Conservation (phyloP, 2,888 invertebrate species). For the Lordiphosa andalusiaca region DNA sequence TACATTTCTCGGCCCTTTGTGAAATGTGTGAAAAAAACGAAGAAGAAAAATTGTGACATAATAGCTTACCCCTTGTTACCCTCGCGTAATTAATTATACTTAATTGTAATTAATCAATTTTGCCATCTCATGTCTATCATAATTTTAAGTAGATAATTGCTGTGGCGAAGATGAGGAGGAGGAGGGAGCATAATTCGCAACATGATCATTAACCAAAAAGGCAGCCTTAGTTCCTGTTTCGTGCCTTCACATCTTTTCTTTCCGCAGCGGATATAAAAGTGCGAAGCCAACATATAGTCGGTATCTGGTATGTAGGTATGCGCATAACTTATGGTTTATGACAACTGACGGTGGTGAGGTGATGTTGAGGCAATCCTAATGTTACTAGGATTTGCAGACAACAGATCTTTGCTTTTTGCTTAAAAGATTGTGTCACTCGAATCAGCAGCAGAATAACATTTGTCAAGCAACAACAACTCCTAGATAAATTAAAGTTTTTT, state of each 20-base stretch:
- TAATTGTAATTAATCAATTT: constrained; percentile 50
- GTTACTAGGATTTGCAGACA: too few relatives aligned
- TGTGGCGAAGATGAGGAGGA: constrained; percentile 3
- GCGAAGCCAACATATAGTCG: constrained; percentile 1
- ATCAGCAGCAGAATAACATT: too few relatives aligned
- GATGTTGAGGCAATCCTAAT: too few relatives aligned
- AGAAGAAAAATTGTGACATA: constrained; percentile 23
- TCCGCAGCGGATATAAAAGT: constrained; percentile 9
- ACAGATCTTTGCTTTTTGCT: too few relatives aligned
- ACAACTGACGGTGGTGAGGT: too few relatives aligned
- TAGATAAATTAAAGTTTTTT: too few relatives aligned
- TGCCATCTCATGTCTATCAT: constrained; percentile 33
- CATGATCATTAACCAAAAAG: constrained; percentile 16
- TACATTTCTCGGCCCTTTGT: background rate
- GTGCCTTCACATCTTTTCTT: constrained; percentile 11
- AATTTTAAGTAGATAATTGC: constrained; percentile 34
- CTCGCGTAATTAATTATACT: constrained; percentile 42
- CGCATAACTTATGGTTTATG: constrained; percentile 1
- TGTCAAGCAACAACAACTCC: too few relatives aligned
- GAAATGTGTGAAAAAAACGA: too few relatives aligned
- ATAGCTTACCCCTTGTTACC: constrained; percentile 10
- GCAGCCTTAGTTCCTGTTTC: constrained; percentile 11
- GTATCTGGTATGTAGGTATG: constrained; percentile 10
- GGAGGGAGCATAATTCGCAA: constrained; percentile 1
- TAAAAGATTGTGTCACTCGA: too few relatives aligned